Evolutionary conservation across 1,140 invertebrate genomes (phyloP), one percentile per base, ranked within the genome.

Genomic region (Contarinia nasturtii): DNA sequence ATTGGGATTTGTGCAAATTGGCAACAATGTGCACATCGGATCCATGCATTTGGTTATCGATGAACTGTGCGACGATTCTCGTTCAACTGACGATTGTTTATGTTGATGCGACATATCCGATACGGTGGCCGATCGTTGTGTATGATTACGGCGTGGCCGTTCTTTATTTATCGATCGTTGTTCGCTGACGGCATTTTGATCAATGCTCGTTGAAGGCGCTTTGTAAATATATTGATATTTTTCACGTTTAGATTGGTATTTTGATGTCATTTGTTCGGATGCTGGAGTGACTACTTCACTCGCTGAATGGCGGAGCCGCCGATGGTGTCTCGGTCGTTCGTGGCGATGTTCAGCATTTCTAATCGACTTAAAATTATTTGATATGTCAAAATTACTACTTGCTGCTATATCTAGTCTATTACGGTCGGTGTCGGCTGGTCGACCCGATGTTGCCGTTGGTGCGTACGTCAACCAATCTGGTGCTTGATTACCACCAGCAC

Each of bases 1-100:
- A 37, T 63, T 56, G 8, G 61, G 61, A 55, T 64, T 61, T 12
- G 59, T 63, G 52, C 61, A 64, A 36, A 64, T 62, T 45, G 61
- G 61, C 50, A 64, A 51, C 46, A 63, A 48, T 40, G 58, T 59
- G 47, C 61, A 64, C 46, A 54, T 49, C 42, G 61, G 61, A 57
- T 64, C 61, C 4, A 54, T 63, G 51, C 61, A 64, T 47, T 58
- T 61, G 1, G 44, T 27, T 21, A 58, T 55, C 15, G 61, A 58
- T 1, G 61, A 60, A 20, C 21, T 46, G 10, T 58, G 53, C 0
- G 60, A 59, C 14, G 60, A 12, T 42, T 17, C 60, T 22, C 60
- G 54, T 47, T 63, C 61, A 7, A 60, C 61, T 21, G 60, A 63
- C 37, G 61, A 63, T 5, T 60, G 63, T 46, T 63, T 63, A 19